phyloP scores from a whole-genome alignment of 37 sponge, comb jelly and placozoan genomes.

The Halisarca cf. caerulea region DNA sequence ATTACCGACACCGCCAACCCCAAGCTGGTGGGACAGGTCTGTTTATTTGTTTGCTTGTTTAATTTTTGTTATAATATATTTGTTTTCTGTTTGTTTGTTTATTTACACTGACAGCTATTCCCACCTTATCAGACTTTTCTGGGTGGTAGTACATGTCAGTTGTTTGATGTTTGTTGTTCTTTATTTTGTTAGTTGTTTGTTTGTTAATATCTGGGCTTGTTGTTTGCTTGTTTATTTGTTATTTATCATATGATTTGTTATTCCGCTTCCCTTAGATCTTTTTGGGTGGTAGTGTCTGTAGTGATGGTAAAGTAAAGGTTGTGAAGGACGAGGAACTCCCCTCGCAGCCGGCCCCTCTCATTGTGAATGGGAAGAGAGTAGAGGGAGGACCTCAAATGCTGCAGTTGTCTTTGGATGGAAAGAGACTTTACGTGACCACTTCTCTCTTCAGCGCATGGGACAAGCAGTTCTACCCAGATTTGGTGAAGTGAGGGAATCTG shows the following conservation, averaged over 20 bases:
- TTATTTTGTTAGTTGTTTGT: no score
- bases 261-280: slow-evolving; percentile 45
- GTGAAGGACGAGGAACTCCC: slow-evolving; percentile 59
- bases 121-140: no score
- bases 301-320: slow-evolving; percentile 68
- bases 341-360: slow-evolving; percentile 70
- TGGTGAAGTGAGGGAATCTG: slow-evolving; percentile 63
- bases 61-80: no score
- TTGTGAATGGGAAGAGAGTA: slow-evolving; percentile 54
- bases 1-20: slow-evolving; percentile 80
- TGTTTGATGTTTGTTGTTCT: no score
- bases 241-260: background rate
- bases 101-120: no score
- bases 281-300: slow-evolving; percentile 72
- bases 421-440: slow-evolving; percentile 82
- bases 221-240: no score
- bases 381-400: slow-evolving; percentile 90
- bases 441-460: slow-evolving; percentile 90
- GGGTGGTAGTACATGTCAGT: no score
- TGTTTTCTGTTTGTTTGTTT: no score
- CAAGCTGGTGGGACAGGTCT: slow-evolving; percentile 82
- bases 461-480: slow-evolving; percentile 84
- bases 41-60: background rate
- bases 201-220: no score
- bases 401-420: slow-evolving; percentile 85